These are phyloP conservation scores for Parapristionchus giblindavisi DNA, from an alignment of 2,888 invertebrate species.

Conservation along the genomic window DNA sequence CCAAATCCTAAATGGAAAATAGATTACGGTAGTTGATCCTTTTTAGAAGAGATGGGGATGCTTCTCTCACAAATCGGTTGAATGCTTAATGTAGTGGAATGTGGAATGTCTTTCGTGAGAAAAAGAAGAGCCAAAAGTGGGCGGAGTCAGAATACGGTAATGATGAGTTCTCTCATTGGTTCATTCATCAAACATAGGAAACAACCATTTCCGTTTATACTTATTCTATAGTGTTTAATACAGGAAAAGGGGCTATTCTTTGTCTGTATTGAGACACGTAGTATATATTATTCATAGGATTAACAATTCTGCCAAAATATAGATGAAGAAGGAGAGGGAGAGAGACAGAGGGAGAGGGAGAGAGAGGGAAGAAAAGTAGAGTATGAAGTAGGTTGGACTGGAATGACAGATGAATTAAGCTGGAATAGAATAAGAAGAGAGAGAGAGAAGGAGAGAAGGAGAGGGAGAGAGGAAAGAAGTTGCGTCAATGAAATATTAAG, in stretches of 20 bases:
- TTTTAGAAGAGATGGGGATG: constrained; percentile 6
- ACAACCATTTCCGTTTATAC: constrained; percentile 2
- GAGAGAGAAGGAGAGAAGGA: background rate
- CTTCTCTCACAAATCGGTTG: constrained; percentile 26
- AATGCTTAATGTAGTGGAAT: constrained; percentile 27
- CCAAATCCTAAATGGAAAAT: constrained; percentile 20
- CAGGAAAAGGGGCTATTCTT: constrained; percentile 5
- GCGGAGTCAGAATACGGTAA: constrained; percentile 31
- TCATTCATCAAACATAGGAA: background rate
- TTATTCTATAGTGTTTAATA: background rate
- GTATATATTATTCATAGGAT: constrained; percentile 37
- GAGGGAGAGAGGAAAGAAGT: background rate
- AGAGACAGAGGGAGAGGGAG: constrained; percentile 17
- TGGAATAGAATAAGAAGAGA: background rate
- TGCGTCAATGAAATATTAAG: too few relatives aligned
- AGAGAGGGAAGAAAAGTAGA: constrained; percentile 16
- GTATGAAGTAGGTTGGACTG: background rate
- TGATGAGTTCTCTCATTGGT: constrained; percentile 16
- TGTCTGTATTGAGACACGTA: background rate
- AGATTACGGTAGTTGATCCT: constrained; percentile 32
- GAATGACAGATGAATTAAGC: background rate
- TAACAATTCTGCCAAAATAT: constrained; percentile 35
- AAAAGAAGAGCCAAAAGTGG: constrained; percentile 10
- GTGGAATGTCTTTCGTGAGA: constrained; percentile 1
- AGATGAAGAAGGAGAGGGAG: background rate